Evolutionary conservation across 2,888 invertebrate species (phyloP).

Genomic region (Ypsolopha scabrella): DNA sequence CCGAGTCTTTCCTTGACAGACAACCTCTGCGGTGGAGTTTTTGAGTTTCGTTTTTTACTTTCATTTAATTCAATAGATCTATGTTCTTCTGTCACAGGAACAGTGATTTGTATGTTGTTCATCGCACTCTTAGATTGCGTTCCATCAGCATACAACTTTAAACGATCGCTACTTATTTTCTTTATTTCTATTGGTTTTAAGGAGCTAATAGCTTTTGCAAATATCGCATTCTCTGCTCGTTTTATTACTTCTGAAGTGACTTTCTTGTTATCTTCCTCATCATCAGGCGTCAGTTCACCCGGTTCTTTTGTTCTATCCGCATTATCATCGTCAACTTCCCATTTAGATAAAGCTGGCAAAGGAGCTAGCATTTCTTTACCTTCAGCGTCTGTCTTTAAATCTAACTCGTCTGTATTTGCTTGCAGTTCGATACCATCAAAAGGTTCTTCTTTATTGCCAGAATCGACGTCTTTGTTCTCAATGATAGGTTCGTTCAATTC

Average conservation of each 20-base stretch:
- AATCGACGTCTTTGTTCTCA: constrained; percentile 33
- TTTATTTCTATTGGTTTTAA: constrained; percentile 82
- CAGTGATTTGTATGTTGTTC: constrained; percentile 68
- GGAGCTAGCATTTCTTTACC: constrained; percentile 76
- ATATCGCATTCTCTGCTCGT: constrained; percentile 91
- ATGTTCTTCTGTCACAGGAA: constrained; percentile 56
- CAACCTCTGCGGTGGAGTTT: constrained; percentile 72
- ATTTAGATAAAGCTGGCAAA: constrained; percentile 86
- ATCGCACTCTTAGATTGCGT: constrained; percentile 38
- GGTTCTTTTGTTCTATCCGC: constrained; percentile 51
- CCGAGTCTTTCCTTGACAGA: constrained; percentile 86
- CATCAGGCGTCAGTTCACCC: constrained; percentile 58
- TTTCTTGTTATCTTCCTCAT: constrained; percentile 72
- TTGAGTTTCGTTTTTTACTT: constrained; percentile 48
- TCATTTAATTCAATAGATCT: constrained; percentile 61
- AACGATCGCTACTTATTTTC: constrained; percentile 77
- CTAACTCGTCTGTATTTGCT: constrained; percentile 64
- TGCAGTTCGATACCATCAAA: constrained; percentile 72
- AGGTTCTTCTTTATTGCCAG: constrained; percentile 57
- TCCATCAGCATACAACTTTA: constrained; percentile 73
- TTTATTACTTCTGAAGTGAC: constrained; percentile 90
- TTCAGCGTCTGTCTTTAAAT: constrained; percentile 64
- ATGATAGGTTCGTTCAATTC: constrained; percentile 20
- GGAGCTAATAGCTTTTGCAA: constrained; percentile 88
- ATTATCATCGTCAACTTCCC: constrained; percentile 81